A percentile compares a stretch with the other conserved stretches of the same genome.
phyloP scores from a whole-genome alignment of 2,888 invertebrate species.

The Hirtodrosophila alboralis region DNA sequence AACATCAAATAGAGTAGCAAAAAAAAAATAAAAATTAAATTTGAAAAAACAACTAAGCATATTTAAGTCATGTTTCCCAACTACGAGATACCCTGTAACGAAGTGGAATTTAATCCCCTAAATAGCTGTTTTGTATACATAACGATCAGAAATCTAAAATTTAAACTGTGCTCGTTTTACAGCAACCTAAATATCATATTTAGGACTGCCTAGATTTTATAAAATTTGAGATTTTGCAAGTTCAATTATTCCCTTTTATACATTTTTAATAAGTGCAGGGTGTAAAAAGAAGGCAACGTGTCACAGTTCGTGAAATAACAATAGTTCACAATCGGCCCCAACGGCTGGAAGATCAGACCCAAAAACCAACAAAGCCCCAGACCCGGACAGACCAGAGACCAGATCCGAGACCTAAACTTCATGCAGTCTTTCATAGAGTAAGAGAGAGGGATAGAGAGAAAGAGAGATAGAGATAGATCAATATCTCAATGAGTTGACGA shows the following conservation, averaged over 20 bases:
- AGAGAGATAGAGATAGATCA: constrained; percentile 49
- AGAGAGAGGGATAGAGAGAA: constrained; percentile 10
- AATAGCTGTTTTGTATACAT: too few relatives aligned
- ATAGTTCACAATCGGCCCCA: constrained; percentile 76
- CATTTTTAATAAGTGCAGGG: too few relatives aligned
- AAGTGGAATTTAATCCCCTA: too few relatives aligned
- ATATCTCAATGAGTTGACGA: constrained; percentile 79
- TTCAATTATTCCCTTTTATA: too few relatives aligned
- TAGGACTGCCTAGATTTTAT: too few relatives aligned
- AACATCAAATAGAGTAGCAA: constrained; percentile 50
- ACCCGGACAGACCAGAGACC: constrained; percentile 3
- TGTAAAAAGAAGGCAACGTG: constrained; percentile 65
- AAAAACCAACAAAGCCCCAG: constrained; percentile 20
- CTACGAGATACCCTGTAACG: too few relatives aligned
- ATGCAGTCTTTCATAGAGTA: constrained; percentile 1
- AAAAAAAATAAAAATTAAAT: constrained; percentile 26
- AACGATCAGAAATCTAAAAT: too few relatives aligned
- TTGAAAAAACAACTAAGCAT: too few relatives aligned
- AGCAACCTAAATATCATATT: too few relatives aligned
- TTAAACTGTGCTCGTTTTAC: too few relatives aligned
- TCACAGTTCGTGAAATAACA: constrained; percentile 80
- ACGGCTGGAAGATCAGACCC: constrained; percentile 68
- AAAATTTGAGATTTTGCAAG: too few relatives aligned
- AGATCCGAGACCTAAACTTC: constrained; percentile 7
- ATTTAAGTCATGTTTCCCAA: too few relatives aligned